Evolutionary conservation across 2,888 invertebrate species (phyloP).

Genomic region (Aphrophora alni): DNA sequence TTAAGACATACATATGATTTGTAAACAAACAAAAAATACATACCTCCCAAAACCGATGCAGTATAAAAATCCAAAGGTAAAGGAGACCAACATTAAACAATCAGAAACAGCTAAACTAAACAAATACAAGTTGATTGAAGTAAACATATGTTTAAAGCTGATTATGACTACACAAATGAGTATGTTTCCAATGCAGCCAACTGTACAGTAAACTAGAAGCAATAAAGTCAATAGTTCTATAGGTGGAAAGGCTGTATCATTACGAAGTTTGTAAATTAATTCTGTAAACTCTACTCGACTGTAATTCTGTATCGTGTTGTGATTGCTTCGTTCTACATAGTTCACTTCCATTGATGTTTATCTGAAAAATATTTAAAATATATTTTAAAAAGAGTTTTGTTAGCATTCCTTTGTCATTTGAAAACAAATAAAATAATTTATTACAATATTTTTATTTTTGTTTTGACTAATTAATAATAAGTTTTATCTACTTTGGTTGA

Average conservation of each 20-base stretch:
- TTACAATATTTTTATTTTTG: too few relatives aligned
- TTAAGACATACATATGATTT: too few relatives aligned
- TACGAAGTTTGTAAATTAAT: not conserved
- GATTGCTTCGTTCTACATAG: too few relatives aligned
- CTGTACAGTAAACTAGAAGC: not conserved
- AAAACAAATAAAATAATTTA: too few relatives aligned
- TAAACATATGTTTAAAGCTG: not conserved
- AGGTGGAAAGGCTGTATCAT: not conserved
- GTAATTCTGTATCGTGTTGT: too few relatives aligned
- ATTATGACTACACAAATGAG: not conserved
- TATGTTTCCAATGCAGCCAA: not conserved
- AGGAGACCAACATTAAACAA: not conserved
- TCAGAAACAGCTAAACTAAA: not conserved
- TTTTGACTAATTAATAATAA: too few relatives aligned
- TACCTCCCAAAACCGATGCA: not conserved
- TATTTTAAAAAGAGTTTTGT: too few relatives aligned
- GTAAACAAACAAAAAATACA: too few relatives aligned
- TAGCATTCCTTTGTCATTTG: too few relatives aligned
- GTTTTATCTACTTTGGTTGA: too few relatives aligned
- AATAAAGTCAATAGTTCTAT: not conserved
- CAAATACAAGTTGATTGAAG: not conserved
- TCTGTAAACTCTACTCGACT: not conserved
- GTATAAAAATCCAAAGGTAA: not conserved
- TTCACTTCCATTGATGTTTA: too few relatives aligned
- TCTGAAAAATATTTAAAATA: too few relatives aligned